phyloP scores from a whole-genome alignment of 2,113 vertebrate species.

The Rousettus leschenaultii region DNA sequence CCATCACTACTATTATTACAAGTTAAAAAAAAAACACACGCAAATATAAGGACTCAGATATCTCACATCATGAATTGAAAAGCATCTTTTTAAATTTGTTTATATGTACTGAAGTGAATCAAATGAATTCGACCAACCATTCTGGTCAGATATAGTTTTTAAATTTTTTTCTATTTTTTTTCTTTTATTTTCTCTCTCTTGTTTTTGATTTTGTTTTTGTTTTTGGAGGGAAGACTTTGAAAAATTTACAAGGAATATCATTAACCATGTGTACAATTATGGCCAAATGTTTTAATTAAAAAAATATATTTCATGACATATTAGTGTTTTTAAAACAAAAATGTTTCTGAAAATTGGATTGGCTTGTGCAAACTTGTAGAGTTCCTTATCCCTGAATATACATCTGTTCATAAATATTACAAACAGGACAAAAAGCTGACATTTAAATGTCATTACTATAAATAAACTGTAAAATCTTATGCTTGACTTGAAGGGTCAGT shows the following conservation, averaged over 20 bases:
- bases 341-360: background rate
- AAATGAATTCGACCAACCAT: background rate
- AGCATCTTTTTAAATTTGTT: background rate
- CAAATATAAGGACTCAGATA: background rate
- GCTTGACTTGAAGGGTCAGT: constrained; percentile 10
- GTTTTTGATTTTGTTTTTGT: background rate
- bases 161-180: background rate
- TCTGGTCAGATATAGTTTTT: background rate
- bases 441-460: constrained; percentile 70
- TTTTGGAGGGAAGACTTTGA: background rate
- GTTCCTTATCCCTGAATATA: constrained; percentile 4
- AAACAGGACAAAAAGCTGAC: constrained; percentile 37
- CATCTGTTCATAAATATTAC: constrained; percentile 53
- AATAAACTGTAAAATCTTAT: constrained; percentile 55
- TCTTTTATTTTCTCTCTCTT: background rate
- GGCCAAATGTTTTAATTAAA: background rate
- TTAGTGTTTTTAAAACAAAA: background rate
- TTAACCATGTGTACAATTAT: background rate
- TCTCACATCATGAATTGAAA: background rate
- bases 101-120: background rate
- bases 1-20: background rate
- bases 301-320: background rate
- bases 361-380: background rate
- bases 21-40: background rate
- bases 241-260: background rate